A percentile compares a stretch with the other conserved stretches of the same genome.
These are phyloP conservation scores for Enoplosus armatus DNA, from an alignment of 2,797 vertebrate genomes.

Conservation along the genomic window DNA sequence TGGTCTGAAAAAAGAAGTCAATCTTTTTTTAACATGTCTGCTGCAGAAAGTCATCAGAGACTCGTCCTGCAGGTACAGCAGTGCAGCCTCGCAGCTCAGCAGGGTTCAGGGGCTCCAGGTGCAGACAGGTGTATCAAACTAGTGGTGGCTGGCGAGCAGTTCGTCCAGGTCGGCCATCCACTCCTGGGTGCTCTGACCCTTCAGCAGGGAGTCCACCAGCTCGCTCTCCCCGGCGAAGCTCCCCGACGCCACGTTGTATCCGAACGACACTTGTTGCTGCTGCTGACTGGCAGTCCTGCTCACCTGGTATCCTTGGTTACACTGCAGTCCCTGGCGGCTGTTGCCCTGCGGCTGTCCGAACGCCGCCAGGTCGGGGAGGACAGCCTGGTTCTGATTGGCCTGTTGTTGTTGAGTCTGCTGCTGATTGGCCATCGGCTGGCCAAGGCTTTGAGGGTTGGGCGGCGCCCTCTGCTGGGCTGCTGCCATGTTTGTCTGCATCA, in stretches of 20 bases:
- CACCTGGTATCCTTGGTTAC: constrained; percentile 93
- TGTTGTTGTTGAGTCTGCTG: constrained; percentile 87
- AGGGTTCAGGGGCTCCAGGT: constrained; percentile 12
- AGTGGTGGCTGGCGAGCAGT: constrained; percentile 92
- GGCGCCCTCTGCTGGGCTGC: constrained; percentile 88
- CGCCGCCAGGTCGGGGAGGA: constrained; percentile 88
- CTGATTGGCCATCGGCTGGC: constrained; percentile 77
- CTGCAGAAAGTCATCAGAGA: not conserved
- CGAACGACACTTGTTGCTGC: constrained; percentile 89
- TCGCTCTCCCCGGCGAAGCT: constrained; percentile 92
- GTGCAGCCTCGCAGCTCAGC: constrained; percentile 13
- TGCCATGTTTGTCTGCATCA: constrained; percentile 85
- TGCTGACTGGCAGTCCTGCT: constrained; percentile 87
- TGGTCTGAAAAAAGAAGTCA: not conserved
- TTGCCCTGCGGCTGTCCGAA: constrained; percentile 88
- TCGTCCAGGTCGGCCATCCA: constrained; percentile 98
- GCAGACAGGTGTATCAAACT: constrained; percentile 18
- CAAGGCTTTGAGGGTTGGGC: constrained; percentile 72
- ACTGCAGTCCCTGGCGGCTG: constrained; percentile 88
- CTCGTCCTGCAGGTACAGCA: not conserved
- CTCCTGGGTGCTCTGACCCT: constrained; percentile 96
- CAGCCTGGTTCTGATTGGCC: constrained; percentile 84
- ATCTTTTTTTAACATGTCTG: not conserved
- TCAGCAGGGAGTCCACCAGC: constrained; percentile 95
- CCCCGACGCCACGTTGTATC: constrained; percentile 88